Conservation (phyloP, 2,888 invertebrate genomes). For the Eilema griseolum region DNA sequence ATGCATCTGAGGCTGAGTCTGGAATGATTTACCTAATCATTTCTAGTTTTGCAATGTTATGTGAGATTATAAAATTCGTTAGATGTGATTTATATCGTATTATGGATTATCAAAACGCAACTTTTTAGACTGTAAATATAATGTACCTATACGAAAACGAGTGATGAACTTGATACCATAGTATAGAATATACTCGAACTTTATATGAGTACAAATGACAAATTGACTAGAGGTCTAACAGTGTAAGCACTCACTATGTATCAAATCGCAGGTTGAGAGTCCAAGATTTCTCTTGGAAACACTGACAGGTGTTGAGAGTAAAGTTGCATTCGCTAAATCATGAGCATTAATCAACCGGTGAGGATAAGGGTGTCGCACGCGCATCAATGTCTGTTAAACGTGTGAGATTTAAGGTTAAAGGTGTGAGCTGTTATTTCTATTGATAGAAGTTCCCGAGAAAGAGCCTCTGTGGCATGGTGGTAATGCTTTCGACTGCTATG, state of each 20-base stretch:
- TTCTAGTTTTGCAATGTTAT: too few species aligned
- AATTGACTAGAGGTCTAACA: conserved; percentile 37
- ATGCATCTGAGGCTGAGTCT: too few species aligned
- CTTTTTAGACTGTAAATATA: conserved; percentile 16
- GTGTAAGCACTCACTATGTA: conserved; percentile 36
- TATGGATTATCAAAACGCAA: background rate
- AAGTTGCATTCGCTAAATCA: conserved; percentile 61
- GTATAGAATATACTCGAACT: conserved; percentile 25
- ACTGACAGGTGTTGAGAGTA: conserved; percentile 57
- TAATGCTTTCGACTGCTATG: too few species aligned
- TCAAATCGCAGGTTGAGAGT: conserved; percentile 43
- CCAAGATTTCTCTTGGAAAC: conserved; percentile 45
- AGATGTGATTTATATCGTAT: background rate
- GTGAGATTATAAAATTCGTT: background rate
- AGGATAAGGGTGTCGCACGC: conserved; percentile 51
- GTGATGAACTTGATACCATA: conserved; percentile 12
- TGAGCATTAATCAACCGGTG: conserved; percentile 70
- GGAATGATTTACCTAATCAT: too few species aligned
- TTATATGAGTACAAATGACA: conserved; percentile 30
- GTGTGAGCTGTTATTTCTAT: conserved; percentile 46
- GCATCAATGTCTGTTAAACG: conserved; percentile 32
- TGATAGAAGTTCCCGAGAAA: background rate
- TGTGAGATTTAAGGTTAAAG: conserved; percentile 37
- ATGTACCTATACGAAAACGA: background rate
- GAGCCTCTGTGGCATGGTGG: too few species aligned